phyloP scores from a whole-genome alignment of 2,113 vertebrate genomes.

The Phocoena sinus region DNA sequence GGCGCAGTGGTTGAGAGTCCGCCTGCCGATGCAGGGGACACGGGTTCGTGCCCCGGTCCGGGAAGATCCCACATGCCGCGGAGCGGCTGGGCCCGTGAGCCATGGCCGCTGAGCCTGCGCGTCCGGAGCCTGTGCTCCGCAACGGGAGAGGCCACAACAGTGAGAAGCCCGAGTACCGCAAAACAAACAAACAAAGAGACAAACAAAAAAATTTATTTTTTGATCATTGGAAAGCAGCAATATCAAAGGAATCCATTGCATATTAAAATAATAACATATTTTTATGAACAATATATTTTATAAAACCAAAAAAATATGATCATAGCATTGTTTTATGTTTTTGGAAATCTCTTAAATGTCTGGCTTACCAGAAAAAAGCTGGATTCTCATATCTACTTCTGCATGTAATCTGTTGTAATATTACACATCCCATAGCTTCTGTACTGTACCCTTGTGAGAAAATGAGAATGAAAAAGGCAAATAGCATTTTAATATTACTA shows the following conservation, averaged over 20 bases:
- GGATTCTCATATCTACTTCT: not conserved
- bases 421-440: not conserved
- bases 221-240: not conserved
- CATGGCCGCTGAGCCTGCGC: too few species aligned
- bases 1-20: too few species aligned
- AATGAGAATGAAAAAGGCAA: not conserved
- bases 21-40: too few species aligned
- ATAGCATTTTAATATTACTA: not conserved
- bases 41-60: too few species aligned
- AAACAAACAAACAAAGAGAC: too few species aligned
- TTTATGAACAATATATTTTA: not conserved
- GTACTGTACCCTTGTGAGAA: not conserved
- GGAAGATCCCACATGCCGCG: too few species aligned
- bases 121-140: too few species aligned
- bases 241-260: not conserved
- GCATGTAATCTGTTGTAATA: not conserved
- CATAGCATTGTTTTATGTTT: not conserved
- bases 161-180: too few species aligned
- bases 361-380: not conserved
- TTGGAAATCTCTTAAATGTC: not conserved
- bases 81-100: too few species aligned
- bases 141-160: too few species aligned
- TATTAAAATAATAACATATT: not conserved
- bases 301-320: not conserved
- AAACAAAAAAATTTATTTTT: not conserved